Conservation (phyloP, 2,888 invertebrate genomes). For the Hypomecis atomaria region DNA sequence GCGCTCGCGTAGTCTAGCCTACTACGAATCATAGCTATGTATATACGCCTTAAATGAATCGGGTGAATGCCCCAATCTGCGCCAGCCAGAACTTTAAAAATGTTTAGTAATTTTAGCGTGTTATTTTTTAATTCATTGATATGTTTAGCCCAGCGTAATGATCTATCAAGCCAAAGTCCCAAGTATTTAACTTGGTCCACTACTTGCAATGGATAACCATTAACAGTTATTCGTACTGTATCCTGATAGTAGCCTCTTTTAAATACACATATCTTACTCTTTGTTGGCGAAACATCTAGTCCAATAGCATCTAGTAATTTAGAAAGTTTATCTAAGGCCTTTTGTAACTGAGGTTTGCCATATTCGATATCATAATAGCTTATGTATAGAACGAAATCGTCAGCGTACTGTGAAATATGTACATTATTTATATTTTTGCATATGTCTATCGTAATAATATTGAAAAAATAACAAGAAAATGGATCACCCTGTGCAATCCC, state of each 20-base stretch:
- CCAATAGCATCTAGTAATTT: conserved; percentile 14
- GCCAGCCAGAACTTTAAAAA: too few relatives aligned
- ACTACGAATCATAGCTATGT: conserved; percentile 43
- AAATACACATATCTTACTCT: conserved; percentile 45
- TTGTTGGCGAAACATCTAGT: conserved; percentile 37
- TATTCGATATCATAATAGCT: not conserved
- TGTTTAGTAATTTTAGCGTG: too few relatives aligned
- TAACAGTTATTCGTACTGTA: conserved; percentile 19
- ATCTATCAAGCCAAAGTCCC: conserved; percentile 46
- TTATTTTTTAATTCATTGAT: conserved; percentile 36
- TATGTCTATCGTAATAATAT: conserved; percentile 41
- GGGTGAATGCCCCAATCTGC: conserved; percentile 45
- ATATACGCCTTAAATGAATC: conserved; percentile 42
- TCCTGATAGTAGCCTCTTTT: conserved; percentile 25
- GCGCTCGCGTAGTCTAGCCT: conserved; percentile 42
- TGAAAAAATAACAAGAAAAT: conserved; percentile 50
- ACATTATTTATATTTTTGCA: conserved; percentile 31
- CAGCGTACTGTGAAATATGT: conserved; percentile 44
- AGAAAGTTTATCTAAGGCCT: conserved; percentile 24
- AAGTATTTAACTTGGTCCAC: conserved; percentile 43
- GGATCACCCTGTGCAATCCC: conserved; percentile 51
- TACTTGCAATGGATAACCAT: conserved; percentile 11
- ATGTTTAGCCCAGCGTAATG: conserved; percentile 45
- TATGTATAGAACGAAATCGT: conserved; percentile 26
- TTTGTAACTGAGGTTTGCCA: conserved; percentile 4